Base-by-base conservation (phyloP, 2,113 vertebrate genomes). In the Psophia crepitans region DNA sequence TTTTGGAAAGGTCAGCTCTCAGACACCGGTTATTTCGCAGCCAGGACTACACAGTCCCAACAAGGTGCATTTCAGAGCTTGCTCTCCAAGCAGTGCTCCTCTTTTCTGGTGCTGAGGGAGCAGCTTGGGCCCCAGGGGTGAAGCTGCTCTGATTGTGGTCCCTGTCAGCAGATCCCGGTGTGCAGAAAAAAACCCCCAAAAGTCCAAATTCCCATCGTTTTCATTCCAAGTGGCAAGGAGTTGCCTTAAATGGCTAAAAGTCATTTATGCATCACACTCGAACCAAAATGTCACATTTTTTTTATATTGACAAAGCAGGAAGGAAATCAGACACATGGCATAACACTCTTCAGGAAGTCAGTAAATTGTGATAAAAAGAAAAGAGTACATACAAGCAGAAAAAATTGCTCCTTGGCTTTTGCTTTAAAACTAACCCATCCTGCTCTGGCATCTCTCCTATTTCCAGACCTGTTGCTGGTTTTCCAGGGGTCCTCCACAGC, bases 211-310 rank as follows among this genome's bases (percentile, higher is more conserved):
- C 30, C 35, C 33, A 21, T 43, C 6, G 4, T 35, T 58, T 35
- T 41, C 26, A 13, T 33, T 46, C 30, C 51, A 37, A 65, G 54
- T 19, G 35, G 53, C 32, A 19, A 44, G 30, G 16, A 53, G 8
- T 28, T 43, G 8, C 11, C 23, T 85, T 49, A 69, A 33, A 11
- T 17, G 30, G 49, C 61, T 70, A 16, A 51, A 28, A 30, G 37
- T 6, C 9, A 3, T 44, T 74, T 56, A 6, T 23, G n/a, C n/a
- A 5, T 16, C 39, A 14, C 32, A 2, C 30, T 9, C 27, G 26
- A 35, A 27, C 19, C 33, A 22, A 53, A 39, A 7, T 0, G 3
- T 49, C 12, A 35, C 1, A 0, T 5, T 12, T 58, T 49, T 49
- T 51, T 24, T 41, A 27, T 39, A 33, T 27, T 27, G 13, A 7